Evolutionary conservation across 2,888 invertebrate genomes (phyloP), one percentile per base, ranked within the genome.

Genomic region (Melanostoma scalare): DNA sequence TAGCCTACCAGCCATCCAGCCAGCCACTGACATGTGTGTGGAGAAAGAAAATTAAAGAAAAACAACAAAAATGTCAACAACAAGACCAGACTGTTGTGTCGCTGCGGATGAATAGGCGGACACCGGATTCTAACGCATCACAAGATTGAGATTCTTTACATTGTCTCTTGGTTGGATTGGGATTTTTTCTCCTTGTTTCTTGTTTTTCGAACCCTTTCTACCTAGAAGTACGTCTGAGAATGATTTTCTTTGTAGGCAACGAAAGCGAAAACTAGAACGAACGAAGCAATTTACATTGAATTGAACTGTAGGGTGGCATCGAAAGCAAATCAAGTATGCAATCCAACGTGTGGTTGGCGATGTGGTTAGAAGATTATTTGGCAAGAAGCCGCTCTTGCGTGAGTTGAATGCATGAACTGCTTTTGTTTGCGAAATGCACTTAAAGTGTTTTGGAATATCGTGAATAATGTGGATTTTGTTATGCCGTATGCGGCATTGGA

Each of bases 231-330:
- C 20, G 20, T 20, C 20, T 20, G 20, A 20, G 20, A 20, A 9
- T 6, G 10, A 69, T 53, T 60, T 40, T 69, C 6, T 33, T 5
- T 44, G 38, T 33, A 20, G 53, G 33, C n/a, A 61, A 71, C 69
- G 63, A 69, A 80, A 75, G 46, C 60, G 69, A 71, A 80, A 80
- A 80, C 56, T 63, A 40, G 74, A 80, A 63, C 56, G 50, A 56
- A 74, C 48, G 74, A 74, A 56, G 68, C 48, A 79, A 74, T 68
- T 63, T 42, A 33, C 63, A 6, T 40, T 56, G 30, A 40, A 56
- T 31, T 38, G 20, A 2, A 9, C 30, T 36, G 58, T 58, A 44
- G 52, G 69, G 65, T 78, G 56, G 75, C 75, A 63, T 69, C 56
- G 40, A 80, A 63, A 80, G 38, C 52, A 46, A 75, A 69, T 75